Evolutionary conservation across 2,888 invertebrate species (phyloP).

Genomic region (Pollenia angustigena): DNA sequence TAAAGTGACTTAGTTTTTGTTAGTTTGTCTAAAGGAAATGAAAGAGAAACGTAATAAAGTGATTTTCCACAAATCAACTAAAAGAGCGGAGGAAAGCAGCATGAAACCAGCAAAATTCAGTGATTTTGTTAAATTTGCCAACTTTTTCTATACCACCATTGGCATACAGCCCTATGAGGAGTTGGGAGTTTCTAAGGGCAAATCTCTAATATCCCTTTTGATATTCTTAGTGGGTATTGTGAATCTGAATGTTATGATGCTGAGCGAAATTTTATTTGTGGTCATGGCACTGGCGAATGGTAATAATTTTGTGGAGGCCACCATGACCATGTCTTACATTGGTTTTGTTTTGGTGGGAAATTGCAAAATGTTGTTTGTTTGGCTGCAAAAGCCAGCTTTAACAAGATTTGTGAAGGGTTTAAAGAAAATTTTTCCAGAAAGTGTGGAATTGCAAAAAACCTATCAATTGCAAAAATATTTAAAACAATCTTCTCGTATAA

Average conservation of each 20-base stretch:
- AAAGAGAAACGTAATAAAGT: neutral
- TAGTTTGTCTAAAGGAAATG: neutral
- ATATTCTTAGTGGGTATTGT: conserved; percentile 75
- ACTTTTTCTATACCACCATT: conserved; percentile 77
- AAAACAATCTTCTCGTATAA: conserved; percentile 73
- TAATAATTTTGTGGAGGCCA: conserved; percentile 77
- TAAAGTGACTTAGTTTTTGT: neutral
- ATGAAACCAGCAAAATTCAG: conserved; percentile 69
- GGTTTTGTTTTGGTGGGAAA: conserved; percentile 78
- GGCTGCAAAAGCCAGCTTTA: conserved; percentile 76
- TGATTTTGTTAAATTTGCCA: conserved; percentile 78
- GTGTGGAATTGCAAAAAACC: neutral
- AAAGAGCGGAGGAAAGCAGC: neutral
- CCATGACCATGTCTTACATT: conserved; percentile 79
- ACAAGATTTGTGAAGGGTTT: conserved; percentile 42
- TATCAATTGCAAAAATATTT: conserved; percentile 65
- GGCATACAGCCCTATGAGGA: conserved; percentile 71
- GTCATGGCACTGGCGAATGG: conserved; percentile 74
- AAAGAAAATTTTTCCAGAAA: conserved; percentile 38
- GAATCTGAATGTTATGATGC: conserved; percentile 74
- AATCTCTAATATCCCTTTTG: conserved; percentile 18
- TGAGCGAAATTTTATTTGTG: conserved; percentile 75
- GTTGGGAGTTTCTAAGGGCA: conserved; percentile 74
- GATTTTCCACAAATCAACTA: neutral
- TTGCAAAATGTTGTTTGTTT: conserved; percentile 75